These are phyloP conservation scores for Paedocypris micromegethes DNA, from an alignment of 2,797 vertebrate genomes.

Conservation along the genomic window DNA sequence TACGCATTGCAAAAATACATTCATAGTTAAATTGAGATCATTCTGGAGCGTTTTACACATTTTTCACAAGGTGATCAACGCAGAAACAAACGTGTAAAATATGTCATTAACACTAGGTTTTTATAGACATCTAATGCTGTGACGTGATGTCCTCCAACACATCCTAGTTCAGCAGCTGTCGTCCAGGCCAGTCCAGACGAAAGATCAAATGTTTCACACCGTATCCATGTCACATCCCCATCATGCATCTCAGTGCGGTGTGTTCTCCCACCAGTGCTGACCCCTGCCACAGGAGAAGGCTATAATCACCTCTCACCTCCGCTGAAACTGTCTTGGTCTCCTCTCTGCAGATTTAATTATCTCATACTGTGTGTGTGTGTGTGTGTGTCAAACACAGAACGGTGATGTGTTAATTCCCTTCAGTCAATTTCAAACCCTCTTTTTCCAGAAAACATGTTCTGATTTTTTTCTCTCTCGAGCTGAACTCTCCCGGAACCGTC, in stretches of 20 bases:
- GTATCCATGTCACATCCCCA: conserved; percentile 59
- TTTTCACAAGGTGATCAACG: background rate
- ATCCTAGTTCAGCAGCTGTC: conserved; percentile 27
- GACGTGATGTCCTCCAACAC: conserved; percentile 16
- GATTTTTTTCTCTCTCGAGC: too few relatives aligned
- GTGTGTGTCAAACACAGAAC: background rate
- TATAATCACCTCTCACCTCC: conserved; percentile 59
- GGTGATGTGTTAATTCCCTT: too few relatives aligned
- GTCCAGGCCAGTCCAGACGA: conserved; percentile 7
- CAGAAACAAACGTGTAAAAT: background rate
- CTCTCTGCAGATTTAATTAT: conserved; percentile 10
- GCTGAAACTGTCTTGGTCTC: background rate
- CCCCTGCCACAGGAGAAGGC: conserved; percentile 59
- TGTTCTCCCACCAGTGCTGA: conserved; percentile 51
- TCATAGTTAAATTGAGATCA: too few relatives aligned
- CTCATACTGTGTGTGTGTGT: background rate
- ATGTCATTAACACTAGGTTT: conserved; percentile 2
- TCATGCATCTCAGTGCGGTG: conserved; percentile 55
- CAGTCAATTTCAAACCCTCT: too few relatives aligned
- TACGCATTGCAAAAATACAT: too few relatives aligned
- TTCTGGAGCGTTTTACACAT: too few relatives aligned
- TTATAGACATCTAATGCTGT: conserved; percentile 16
- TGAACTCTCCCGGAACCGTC: background rate
- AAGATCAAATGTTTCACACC: conserved; percentile 63
- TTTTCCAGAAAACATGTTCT: too few relatives aligned